A percentile compares a stretch with the other conserved stretches of the same genome.
Conservation (phyloP, 1,140 invertebrate genomes). For the Aphidius gifuensis region DNA sequence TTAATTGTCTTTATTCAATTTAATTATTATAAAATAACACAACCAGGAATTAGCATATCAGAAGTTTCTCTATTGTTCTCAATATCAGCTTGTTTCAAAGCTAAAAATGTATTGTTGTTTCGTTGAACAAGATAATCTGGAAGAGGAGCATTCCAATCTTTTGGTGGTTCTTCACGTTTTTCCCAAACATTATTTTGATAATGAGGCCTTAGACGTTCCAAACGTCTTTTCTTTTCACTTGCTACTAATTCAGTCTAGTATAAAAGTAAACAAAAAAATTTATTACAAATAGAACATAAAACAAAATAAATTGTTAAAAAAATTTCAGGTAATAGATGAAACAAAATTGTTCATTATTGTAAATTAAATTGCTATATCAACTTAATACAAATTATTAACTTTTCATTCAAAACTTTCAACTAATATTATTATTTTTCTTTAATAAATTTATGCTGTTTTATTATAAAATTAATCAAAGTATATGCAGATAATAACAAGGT, state of each 20-base stretch:
- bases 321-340: background rate
- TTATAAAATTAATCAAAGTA: too few relatives aligned
- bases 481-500: too few relatives aligned
- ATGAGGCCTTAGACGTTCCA: conserved; percentile 63
- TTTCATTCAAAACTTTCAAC: too few relatives aligned
- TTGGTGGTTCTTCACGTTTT: conserved; percentile 69
- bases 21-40: background rate
- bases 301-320: background rate
- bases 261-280: conserved; percentile 16
- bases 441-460: too few relatives aligned
- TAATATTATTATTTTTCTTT: too few relatives aligned
- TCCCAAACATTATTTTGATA: conserved; percentile 75
- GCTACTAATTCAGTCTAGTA: conserved; percentile 65
- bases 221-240: conserved; percentile 67
- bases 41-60: too few relatives aligned
- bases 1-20: too few relatives aligned
- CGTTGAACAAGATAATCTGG: conserved; percentile 70
- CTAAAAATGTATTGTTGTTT: conserved; percentile 65
- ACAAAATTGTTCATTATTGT: too few relatives aligned
- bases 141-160: conserved; percentile 74
- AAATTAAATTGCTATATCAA: too few relatives aligned
- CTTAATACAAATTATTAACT: too few relatives aligned
- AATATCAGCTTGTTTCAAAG: conserved; percentile 62
- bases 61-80: conserved; percentile 46
- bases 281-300: conserved; percentile 1